Evolutionary conservation across 64 coral and sea anemone species (phyloP).

Genomic region (Stichodactyla helianthus): DNA sequence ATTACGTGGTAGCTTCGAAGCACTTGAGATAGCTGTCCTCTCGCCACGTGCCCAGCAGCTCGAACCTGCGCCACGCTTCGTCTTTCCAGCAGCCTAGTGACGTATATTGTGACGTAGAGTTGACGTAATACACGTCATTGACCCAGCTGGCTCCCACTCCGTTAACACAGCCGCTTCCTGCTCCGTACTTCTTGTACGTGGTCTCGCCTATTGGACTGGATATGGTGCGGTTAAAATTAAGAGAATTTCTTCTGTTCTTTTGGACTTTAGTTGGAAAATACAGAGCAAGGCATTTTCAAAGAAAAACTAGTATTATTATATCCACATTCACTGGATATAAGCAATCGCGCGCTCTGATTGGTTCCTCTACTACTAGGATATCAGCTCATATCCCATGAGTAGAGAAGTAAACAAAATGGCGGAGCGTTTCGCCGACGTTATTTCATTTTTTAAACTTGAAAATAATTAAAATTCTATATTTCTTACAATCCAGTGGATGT

Average conservation of each 20-base stretch:
- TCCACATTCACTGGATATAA: too few relatives aligned
- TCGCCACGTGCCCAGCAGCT: conserved; percentile 17
- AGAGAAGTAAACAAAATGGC: too few relatives aligned
- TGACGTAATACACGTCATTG: conserved; percentile 26
- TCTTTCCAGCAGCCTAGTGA: conserved; percentile 18
- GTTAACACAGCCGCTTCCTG: not conserved
- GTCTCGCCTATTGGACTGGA: not conserved
- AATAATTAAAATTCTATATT: too few relatives aligned
- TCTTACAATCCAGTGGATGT: too few relatives aligned
- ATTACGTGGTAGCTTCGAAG: conserved; percentile 5
- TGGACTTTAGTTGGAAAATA: not conserved
- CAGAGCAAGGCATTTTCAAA: too few relatives aligned
- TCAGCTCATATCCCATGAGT: too few relatives aligned
- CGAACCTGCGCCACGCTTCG: conserved; percentile 16
- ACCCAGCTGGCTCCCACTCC: conserved; percentile 17
- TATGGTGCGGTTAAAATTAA: not conserved
- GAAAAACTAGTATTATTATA: too few relatives aligned
- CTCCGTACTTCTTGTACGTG: conserved; percentile 6
- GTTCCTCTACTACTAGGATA: too few relatives aligned
- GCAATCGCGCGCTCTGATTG: too few relatives aligned
- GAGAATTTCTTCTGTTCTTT: not conserved
- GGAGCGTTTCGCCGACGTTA: too few relatives aligned
- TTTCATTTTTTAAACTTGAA: too few relatives aligned
- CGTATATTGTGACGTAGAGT: not conserved
- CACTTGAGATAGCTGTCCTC: conserved; percentile 23